phyloP scores from a whole-genome alignment of 2,888 invertebrate genomes.

The Brachylomia viminalis region DNA sequence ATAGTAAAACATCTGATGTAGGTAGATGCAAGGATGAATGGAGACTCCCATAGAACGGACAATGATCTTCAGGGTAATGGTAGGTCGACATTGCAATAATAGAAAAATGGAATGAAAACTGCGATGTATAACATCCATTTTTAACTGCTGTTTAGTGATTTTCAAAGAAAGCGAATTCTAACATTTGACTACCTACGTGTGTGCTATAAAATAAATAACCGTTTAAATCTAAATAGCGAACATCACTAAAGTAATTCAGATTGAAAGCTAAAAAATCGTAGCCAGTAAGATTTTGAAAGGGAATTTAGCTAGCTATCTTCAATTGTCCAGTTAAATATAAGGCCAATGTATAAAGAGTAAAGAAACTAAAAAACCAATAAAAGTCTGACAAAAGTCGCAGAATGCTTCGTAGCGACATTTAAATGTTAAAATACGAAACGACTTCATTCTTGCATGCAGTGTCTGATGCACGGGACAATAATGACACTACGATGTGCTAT shows the following conservation, averaged over 20 bases:
- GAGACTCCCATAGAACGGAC: slow-evolving; percentile 10
- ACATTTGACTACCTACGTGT: not conserved
- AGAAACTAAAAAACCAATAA: not conserved
- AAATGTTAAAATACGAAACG: slow-evolving; percentile 42
- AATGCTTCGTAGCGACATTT: slow-evolving; percentile 33
- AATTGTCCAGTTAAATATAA: not conserved
- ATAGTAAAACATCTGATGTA: not conserved
- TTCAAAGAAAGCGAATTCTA: not conserved
- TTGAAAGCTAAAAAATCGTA: not conserved
- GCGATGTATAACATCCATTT: not conserved
- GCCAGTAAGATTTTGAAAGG: no score
- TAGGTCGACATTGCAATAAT: not conserved
- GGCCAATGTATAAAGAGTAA: slow-evolving; percentile 3
- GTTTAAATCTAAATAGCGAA: not conserved
- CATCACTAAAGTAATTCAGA: not conserved
- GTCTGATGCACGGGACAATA: slow-evolving; percentile 5
- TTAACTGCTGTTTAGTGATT: not conserved
- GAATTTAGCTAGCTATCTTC: not conserved
- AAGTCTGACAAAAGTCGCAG: slow-evolving; percentile 16
- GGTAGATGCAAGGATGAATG: not conserved
- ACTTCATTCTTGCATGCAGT: slow-evolving; percentile 27
- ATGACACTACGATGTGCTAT: slow-evolving; percentile 1
- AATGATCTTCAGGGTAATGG: not conserved
- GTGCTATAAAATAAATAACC: not conserved
- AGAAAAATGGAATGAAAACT: not conserved